A percentile compares a stretch with the other conserved stretches of the same genome.
Evolutionary conservation across 2,797 vertebrate species (phyloP).

Genomic region (Peromyscus nudipes): DNA sequence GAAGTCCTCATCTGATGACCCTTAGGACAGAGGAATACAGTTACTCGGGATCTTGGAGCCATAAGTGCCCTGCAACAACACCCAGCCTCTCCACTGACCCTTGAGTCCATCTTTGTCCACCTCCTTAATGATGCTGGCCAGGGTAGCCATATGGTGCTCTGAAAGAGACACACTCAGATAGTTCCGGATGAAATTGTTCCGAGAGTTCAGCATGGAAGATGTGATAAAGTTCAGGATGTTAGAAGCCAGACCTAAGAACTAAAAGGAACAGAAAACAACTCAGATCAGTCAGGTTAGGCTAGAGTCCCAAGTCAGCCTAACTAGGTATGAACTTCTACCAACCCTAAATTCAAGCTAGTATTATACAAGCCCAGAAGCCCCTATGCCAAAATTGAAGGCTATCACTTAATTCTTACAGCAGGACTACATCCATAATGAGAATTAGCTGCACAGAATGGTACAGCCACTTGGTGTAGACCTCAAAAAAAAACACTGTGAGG

Average conservation of each 20-base stretch:
- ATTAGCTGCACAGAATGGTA: background rate
- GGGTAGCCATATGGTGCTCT: conserved; percentile 97
- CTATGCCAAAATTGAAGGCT: background rate
- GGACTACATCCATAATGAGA: background rate
- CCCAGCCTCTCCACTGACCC: conserved; percentile 88
- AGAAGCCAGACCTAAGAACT: conserved; percentile 98
- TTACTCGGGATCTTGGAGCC: background rate
- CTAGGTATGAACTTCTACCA: background rate
- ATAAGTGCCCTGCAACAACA: background rate
- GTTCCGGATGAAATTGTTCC: conserved; percentile 99
- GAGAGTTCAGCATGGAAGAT: conserved; percentile 97
- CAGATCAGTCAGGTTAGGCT: too few relatives aligned
- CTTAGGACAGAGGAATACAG: conserved; percentile 84
- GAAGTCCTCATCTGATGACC: conserved; percentile 97
- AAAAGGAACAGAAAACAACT: conserved; percentile 67
- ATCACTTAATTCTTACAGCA: background rate
- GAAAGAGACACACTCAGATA: conserved; percentile 98
- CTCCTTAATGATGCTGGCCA: conserved; percentile 99
- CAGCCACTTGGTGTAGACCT: background rate
- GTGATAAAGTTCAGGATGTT: conserved; percentile 99
- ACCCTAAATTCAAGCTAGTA: background rate
- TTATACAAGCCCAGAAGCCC: background rate
- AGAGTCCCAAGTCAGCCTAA: too few relatives aligned
- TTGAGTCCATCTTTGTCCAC: conserved; percentile 99
- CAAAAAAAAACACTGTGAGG: background rate